These are phyloP conservation scores for Drosophila nigrodunni DNA, from an alignment of 1,140 invertebrate species.

Conservation along the genomic window DNA sequence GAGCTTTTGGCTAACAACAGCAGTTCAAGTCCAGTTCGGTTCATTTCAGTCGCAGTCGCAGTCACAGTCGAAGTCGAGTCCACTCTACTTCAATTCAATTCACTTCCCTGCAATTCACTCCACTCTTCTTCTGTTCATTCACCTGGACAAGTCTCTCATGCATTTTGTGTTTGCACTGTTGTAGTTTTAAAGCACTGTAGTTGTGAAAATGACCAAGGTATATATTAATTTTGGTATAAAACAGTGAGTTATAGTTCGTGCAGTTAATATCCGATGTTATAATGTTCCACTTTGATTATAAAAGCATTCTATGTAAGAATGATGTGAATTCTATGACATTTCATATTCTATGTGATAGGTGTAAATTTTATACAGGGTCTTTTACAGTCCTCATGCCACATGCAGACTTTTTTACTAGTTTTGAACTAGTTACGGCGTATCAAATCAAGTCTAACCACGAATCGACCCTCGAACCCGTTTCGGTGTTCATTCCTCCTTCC, in stretches of 20 bases:
- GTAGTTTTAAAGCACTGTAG: background rate
- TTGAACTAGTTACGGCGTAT: constrained; percentile 55
- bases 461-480: constrained; percentile 33
- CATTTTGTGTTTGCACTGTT: constrained; percentile 32
- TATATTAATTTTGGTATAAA: too few relatives aligned
- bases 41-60: too few relatives aligned
- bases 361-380: too few relatives aligned
- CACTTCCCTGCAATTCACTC: constrained; percentile 7
- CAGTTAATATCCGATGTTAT: too few relatives aligned
- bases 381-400: too few relatives aligned
- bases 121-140: constrained; percentile 6
- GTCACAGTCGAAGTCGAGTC: constrained; percentile 10
- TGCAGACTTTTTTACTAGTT: background rate
- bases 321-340: too few relatives aligned
- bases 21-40: constrained; percentile 10
- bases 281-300: too few relatives aligned
- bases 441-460: constrained; percentile 55
- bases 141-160: constrained; percentile 16
- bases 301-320: too few relatives aligned
- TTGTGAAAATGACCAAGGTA: too few relatives aligned
- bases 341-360: too few relatives aligned
- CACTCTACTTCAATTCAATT: constrained; percentile 6
- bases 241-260: too few relatives aligned
- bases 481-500: background rate
- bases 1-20: constrained; percentile 5